These are phyloP conservation scores for Macroramphosus scolopax DNA, from an alignment of 2,797 vertebrate genomes.

Conservation along the genomic window DNA sequence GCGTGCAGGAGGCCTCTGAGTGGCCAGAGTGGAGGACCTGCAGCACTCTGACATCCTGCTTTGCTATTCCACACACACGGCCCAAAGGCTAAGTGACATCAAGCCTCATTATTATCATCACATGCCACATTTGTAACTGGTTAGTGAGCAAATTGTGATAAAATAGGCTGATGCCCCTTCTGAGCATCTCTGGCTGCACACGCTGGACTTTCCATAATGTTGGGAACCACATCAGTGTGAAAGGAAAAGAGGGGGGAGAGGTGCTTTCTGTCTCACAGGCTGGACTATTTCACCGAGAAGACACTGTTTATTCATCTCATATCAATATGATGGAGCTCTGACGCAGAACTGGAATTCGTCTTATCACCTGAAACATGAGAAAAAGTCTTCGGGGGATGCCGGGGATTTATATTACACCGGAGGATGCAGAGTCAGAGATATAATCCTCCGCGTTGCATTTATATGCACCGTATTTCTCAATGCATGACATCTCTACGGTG, in stretches of 20 bases:
- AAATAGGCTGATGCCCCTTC: conserved; percentile 82
- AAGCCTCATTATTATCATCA: conserved; percentile 95
- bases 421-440: too few species aligned
- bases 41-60: conserved; percentile 70
- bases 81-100: conserved; percentile 88
- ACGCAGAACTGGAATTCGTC: too few species aligned
- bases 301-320: conserved; percentile 2
- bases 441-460: background rate
- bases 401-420: too few species aligned
- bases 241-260: conserved; percentile 16
- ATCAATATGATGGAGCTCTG: too few species aligned
- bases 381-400: too few species aligned
- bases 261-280: conserved; percentile 8
- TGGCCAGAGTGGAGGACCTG: conserved; percentile 58
- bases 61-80: conserved; percentile 85
- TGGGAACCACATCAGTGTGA: conserved; percentile 26
- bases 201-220: conserved; percentile 69
- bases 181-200: conserved; percentile 70
- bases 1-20: conserved; percentile 58
- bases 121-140: conserved; percentile 94
- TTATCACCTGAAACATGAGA: too few species aligned
- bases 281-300: too few species aligned
- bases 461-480: conserved; percentile 20
- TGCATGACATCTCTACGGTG: conserved; percentile 24
- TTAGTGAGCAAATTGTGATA: conserved; percentile 92